phyloP scores from a whole-genome alignment of 1,140 invertebrate genomes.

The Hydropsyche tenuis region DNA sequence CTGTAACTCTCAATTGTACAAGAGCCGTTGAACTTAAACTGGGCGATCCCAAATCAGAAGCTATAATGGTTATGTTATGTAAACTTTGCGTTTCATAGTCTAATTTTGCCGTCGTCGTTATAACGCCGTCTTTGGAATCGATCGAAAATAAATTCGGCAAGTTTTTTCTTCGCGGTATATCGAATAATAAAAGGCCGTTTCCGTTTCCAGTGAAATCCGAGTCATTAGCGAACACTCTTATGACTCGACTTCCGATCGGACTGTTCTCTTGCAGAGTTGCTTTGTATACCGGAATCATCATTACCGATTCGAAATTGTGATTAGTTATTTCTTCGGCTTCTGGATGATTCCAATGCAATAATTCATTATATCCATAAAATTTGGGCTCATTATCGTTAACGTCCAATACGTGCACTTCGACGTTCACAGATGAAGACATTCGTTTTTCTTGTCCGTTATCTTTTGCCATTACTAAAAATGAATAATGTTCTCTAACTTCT shows the following conservation, averaged over 20 bases:
- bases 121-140: conserved; percentile 79
- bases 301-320: conserved; percentile 63
- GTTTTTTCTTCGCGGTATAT: conserved; percentile 68
- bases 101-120: conserved; percentile 75
- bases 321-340: conserved; percentile 60
- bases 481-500: conserved; percentile 74
- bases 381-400: conserved; percentile 79
- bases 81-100: conserved; percentile 73
- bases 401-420: conserved; percentile 81
- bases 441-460: conserved; percentile 70
- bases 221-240: conserved; percentile 81
- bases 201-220: conserved; percentile 83
- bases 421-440: conserved; percentile 73
- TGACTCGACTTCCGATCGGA: conserved; percentile 72
- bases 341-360: conserved; percentile 59
- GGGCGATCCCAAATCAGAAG: conserved; percentile 83
- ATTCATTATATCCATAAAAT: conserved; percentile 75
- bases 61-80: conserved; percentile 80
- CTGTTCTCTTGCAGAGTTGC: conserved; percentile 73
- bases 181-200: conserved; percentile 79
- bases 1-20: conserved; percentile 70
- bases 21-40: conserved; percentile 80
- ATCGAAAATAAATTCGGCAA: conserved; percentile 74
- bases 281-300: conserved; percentile 72
- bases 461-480: conserved; percentile 75